These are phyloP conservation scores for Drosophila auraria DNA, from an alignment of 1,140 invertebrate genomes.

Conservation along the genomic window DNA sequence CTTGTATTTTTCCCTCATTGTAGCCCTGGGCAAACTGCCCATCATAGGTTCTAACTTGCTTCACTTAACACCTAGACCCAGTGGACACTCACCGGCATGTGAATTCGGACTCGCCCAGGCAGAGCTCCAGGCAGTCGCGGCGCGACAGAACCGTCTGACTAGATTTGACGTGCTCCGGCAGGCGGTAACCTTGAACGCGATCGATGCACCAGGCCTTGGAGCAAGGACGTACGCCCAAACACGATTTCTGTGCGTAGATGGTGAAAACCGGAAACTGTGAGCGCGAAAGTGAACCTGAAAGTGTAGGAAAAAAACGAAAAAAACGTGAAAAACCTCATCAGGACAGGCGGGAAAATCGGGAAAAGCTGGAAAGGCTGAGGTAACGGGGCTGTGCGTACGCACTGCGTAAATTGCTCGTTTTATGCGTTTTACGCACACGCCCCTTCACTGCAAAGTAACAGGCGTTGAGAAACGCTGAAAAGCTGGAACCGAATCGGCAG, in stretches of 20 bases:
- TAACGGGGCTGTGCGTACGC: constrained; percentile 66
- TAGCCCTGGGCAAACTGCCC: neutral
- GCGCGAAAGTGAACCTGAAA: constrained; percentile 93
- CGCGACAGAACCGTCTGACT: constrained; percentile 90
- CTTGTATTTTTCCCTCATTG: neutral
- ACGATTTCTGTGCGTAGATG: constrained; percentile 97
- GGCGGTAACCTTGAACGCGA: constrained; percentile 93
- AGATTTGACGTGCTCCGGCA: constrained; percentile 90
- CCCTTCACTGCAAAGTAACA: constrained; percentile 84
- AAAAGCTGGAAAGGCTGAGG: constrained; percentile 54
- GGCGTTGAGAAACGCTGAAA: constrained; percentile 77
- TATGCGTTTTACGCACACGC: constrained; percentile 80
- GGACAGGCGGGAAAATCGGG: constrained; percentile 22
- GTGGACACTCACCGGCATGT: constrained; percentile 92
- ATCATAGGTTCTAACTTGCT: neutral
- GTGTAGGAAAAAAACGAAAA: constrained; percentile 24
- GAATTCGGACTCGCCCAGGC: constrained; percentile 94
- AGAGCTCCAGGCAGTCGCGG: constrained; percentile 95
- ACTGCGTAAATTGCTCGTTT: constrained; percentile 53
- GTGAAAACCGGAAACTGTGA: constrained; percentile 98
- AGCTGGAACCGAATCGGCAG: constrained; percentile 25
- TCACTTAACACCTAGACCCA: constrained; percentile 11
- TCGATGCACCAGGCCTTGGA: constrained; percentile 97
- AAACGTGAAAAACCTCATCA: constrained; percentile 24
- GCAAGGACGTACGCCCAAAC: constrained; percentile 93